Evolutionary conservation across 2,888 invertebrate genomes (phyloP), one percentile per base, ranked within the genome.

Genomic region (Ennomos fuscantarius): DNA sequence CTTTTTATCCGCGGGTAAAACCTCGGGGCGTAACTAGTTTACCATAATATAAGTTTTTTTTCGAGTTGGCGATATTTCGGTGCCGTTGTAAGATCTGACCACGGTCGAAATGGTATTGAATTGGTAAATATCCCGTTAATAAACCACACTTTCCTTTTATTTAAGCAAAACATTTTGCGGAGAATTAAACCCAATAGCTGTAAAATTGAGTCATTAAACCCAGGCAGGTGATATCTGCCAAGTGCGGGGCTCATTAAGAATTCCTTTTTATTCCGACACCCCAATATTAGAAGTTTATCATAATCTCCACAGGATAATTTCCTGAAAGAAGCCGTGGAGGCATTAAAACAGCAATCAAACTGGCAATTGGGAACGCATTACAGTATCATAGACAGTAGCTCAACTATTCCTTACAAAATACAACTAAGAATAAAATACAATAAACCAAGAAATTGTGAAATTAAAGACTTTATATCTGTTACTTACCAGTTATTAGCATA

Each of bases 261-360:
- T 60, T 60, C 61, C 63, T 63, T 65, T 67, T 63, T 62, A 68
- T 56, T 49, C 63, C 55, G 55, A 59, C 60, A 40, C 58, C 58
- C 55, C 60, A 62, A 64, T 61, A 62, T 68, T 62, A 55, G 63
- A 68, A 68, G 65, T 68, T 68, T 68, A 65, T 68, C 68, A 68
- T 68, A 68, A 68, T 68, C 62, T 55, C 57, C 65, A 54, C 53
- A 40, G 80, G 82, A 82, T 81, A 83, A 86, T 83, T 80, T 81
- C 74, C 76, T 74, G 76, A 77, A 73, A 63, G 68, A 73, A 73
- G 70, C 73, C 73, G 76, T 78, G 81, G 76, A 77, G 79, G 84
- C 86, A 87, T 88, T 89, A 87, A 87, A 85, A 86, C 78, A 82
- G 87, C 87, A 86, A 89, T 89, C 86, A 87, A 88, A 89, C 87